Conservation (phyloP, 2,113 vertebrate genomes). For the Tragelaphus scriptus region DNA sequence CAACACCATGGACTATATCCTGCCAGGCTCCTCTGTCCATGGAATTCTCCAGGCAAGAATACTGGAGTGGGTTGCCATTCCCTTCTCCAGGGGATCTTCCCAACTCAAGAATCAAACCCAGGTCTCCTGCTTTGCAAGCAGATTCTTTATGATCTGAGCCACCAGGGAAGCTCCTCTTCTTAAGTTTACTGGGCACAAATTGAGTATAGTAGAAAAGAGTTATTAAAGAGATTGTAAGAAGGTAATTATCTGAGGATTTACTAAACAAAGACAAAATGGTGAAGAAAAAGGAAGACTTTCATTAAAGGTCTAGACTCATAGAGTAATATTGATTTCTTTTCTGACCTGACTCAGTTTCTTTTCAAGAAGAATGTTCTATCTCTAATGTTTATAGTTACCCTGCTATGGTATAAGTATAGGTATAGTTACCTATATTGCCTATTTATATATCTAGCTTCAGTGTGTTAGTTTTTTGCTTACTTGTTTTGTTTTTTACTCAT, state of each 20-base stretch:
- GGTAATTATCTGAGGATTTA: neutral
- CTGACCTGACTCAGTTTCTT: neutral
- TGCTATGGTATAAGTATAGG: neutral
- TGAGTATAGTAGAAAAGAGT: neutral
- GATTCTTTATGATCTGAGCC: neutral
- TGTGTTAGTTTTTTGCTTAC: neutral
- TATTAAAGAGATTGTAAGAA: neutral
- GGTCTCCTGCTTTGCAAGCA: neutral
- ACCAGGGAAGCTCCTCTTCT: neutral
- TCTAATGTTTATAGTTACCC: neutral
- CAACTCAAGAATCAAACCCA: neutral
- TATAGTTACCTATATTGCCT: neutral
- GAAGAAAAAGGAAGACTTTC: neutral
- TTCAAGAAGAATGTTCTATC: neutral
- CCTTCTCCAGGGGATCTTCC: neutral
- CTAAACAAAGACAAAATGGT: neutral
- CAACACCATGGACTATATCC: neutral
- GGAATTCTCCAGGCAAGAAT: neutral
- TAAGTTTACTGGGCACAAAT: neutral
- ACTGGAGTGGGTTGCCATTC: neutral
- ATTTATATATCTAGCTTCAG: neutral
- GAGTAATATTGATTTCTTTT: neutral
- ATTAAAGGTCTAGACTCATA: neutral
- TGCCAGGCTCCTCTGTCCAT: neutral
- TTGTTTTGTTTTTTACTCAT: neutral